Evolutionary conservation across 2,888 invertebrate genomes (phyloP), one percentile per base, ranked within the genome.

Genomic region (Harpagoxenus sublaevis): DNA sequence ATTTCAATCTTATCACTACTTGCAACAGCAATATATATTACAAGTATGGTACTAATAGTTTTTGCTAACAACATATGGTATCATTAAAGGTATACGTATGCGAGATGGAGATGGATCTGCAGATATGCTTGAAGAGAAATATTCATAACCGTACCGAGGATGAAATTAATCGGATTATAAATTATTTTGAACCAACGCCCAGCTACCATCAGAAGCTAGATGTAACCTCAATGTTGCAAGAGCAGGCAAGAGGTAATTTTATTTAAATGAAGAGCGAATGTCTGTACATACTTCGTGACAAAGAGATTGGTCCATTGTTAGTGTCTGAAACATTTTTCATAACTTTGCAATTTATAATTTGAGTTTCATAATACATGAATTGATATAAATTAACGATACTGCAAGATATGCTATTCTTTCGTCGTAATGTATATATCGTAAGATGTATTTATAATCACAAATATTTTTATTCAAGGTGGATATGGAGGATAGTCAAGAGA

Each of bases 61-160:
- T 68, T 39, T 60, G 39, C n/a, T 84, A 53, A 79, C 8, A 51
- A 15, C 0, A 15, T 10, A 79, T 55, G 12, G 48, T 70, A 31
- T 60, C 35, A 28, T 85, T 48, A 15, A 63, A 99, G 99, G 98
- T 98, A 28, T 99, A 98, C 95, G 96, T 99, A 84, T 97, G 98
- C 92, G 98, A 99, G 94, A 96, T 99, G 96, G 97, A 98, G 91
- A 96, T 97, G 93, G 99, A 99, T 94, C 95, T 97, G 15, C 96
- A 97, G 86, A 95, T 96, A 0, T 99, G 99, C 95, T 95, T 96
- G 83, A 97, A 97, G 94, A 96, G 98, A 84, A 99, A 99, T 95
- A 97, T 97, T 83, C 99, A 99, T 94, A 96, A 97, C 88, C 96
- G 99, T 70, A 96, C 96, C 0, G 96, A 97, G 91, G 96, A 96